phyloP scores from a whole-genome alignment of 2,888 invertebrate species.

The Apodemia zela region DNA sequence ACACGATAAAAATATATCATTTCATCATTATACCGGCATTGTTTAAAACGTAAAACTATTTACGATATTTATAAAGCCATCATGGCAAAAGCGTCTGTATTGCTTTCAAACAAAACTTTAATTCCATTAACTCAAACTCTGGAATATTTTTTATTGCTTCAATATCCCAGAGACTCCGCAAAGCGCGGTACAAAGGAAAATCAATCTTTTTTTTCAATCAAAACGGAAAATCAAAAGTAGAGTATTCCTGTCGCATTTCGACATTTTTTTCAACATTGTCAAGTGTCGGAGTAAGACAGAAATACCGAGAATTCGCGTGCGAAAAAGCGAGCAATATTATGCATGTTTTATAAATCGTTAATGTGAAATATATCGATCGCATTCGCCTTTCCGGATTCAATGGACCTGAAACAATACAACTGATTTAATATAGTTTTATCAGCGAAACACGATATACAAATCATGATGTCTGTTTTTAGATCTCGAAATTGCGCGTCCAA shows the following conservation, averaged over 20 bases:
- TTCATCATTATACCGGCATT: slow-evolving; percentile 27
- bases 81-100: slow-evolving; percentile 37
- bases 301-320: slow-evolving; percentile 62
- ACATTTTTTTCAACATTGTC: slow-evolving; percentile 38
- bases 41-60: slow-evolving; percentile 32
- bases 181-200: slow-evolving; percentile 59
- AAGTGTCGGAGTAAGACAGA: slow-evolving; percentile 72
- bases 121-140: slow-evolving; percentile 20
- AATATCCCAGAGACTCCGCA: background rate
- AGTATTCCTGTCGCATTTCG: too few relatives aligned
- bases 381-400: slow-evolving; percentile 44
- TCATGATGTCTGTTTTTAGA: too few relatives aligned
- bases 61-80: background rate
- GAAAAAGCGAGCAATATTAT: slow-evolving; percentile 61
- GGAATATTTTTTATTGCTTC: background rate
- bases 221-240: too few relatives aligned
- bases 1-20: slow-evolving; percentile 57
- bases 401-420: slow-evolving; percentile 43
- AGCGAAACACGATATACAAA: too few relatives aligned
- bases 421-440: too few relatives aligned
- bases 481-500: too few relatives aligned
- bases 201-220: slow-evolving; percentile 45
- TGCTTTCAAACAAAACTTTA: slow-evolving; percentile 31
- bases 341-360: slow-evolving; percentile 55
- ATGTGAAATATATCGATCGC: slow-evolving; percentile 49